These are phyloP conservation scores for Drosophila flavopinicola DNA, from an alignment of 2,888 invertebrate species.

Conservation along the genomic window DNA sequence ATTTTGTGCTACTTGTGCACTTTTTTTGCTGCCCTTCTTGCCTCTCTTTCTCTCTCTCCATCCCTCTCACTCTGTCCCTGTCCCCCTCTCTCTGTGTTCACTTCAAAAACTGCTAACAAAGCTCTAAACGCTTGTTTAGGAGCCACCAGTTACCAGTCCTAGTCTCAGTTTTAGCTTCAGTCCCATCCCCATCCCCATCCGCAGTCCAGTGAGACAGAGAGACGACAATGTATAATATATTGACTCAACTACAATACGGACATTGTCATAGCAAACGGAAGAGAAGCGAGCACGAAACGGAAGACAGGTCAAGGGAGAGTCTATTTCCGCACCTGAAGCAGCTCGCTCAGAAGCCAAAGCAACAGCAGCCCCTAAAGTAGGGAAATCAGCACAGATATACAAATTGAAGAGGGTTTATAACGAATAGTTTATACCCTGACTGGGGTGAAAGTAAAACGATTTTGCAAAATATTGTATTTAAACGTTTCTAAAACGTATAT, in stretches of 20 bases:
- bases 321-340: slow-evolving; percentile 76
- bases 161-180: background rate
- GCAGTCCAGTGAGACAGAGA: slow-evolving; percentile 25
- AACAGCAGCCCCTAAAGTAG: slow-evolving; percentile 25
- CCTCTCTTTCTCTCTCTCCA: background rate
- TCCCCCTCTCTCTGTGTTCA: slow-evolving; percentile 23
- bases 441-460: no score
- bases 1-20: slow-evolving; percentile 76
- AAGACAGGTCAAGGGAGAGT: slow-evolving; percentile 74
- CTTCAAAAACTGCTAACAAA: slow-evolving; percentile 74
- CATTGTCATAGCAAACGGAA: slow-evolving; percentile 74
- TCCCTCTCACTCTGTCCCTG: background rate
- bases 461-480: background rate
- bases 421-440: slow-evolving; percentile 30
- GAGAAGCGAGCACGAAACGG: slow-evolving; percentile 51
- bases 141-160: slow-evolving; percentile 42
- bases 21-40: slow-evolving; percentile 34
- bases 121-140: slow-evolving; percentile 75
- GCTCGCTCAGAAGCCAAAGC: slow-evolving; percentile 45
- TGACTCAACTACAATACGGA: slow-evolving; percentile 76
- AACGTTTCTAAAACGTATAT: no score
- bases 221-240: slow-evolving; percentile 73
- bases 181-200: background rate
- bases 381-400: slow-evolving; percentile 33
- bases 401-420: background rate